These are phyloP conservation scores for Megathymus violae DNA, from an alignment of 1,140 invertebrate species.

Conservation along the genomic window DNA sequence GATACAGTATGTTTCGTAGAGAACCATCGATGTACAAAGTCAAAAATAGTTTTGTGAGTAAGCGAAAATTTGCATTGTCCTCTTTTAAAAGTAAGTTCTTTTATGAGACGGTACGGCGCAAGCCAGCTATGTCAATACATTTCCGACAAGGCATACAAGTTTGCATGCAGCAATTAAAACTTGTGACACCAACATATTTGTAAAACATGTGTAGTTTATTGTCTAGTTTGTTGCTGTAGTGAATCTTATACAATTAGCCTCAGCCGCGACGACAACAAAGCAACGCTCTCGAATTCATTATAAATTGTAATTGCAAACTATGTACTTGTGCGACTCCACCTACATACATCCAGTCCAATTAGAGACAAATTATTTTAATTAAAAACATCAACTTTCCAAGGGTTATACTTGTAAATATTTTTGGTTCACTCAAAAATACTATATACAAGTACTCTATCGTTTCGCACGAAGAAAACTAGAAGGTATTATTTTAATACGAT, in stretches of 20 bases:
- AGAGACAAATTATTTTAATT: slow-evolving; percentile 16
- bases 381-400: slow-evolving; percentile 2
- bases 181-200: slow-evolving; percentile 46
- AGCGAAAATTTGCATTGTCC: slow-evolving; percentile 20
- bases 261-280: slow-evolving; percentile 19
- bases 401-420: background rate
- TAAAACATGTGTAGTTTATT: slow-evolving; percentile 12
- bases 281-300: slow-evolving; percentile 20
- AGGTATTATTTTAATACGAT: background rate
- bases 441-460: background rate
- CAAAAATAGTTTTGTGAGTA: slow-evolving; percentile 38
- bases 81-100: slow-evolving; percentile 47
- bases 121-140: slow-evolving; percentile 40
- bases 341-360: slow-evolving; percentile 10
- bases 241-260: slow-evolving; percentile 20
- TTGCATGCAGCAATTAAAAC: slow-evolving; percentile 53
- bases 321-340: slow-evolving; percentile 2
- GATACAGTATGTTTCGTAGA: too few relatives aligned
- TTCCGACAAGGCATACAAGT: slow-evolving; percentile 3
- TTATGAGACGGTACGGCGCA: slow-evolving; percentile 44
- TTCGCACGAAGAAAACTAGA: background rate
- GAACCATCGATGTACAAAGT: slow-evolving; percentile 7
- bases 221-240: slow-evolving; percentile 2
- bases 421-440: background rate
- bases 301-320: slow-evolving; percentile 5